Percentiles rank a stretch among this genome's conserved stretches.
These are phyloP conservation scores for Spea multiplicata DNA, from an alignment of 2,113 vertebrate species.

Conservation along the genomic window DNA sequence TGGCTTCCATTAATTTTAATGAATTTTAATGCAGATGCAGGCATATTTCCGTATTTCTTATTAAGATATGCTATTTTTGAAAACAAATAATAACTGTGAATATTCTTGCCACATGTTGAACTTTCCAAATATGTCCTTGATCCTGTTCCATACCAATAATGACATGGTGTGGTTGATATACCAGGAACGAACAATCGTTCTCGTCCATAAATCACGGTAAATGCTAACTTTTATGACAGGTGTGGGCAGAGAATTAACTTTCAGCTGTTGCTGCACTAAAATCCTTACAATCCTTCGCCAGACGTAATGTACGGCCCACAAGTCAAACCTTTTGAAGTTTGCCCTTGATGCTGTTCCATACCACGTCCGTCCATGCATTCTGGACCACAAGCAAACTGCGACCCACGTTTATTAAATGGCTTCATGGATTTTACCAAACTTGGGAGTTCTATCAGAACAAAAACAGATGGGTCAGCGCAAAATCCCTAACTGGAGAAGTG, in stretches of 20 bases:
- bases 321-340: too few relatives aligned
- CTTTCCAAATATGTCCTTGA: slow-evolving; percentile 21
- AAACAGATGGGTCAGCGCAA: too few relatives aligned
- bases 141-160: slow-evolving; percentile 30
- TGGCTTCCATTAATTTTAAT: slow-evolving; percentile 21
- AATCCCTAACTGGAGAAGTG: too few relatives aligned
- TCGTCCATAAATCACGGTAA: background rate
- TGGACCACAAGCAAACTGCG: too few relatives aligned
- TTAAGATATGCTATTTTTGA: slow-evolving; percentile 16
- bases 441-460: too few relatives aligned
- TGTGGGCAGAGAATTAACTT: background rate
- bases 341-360: too few relatives aligned
- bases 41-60: background rate
- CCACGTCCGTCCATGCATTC: too few relatives aligned
- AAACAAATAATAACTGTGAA: slow-evolving; percentile 12
- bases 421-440: too few relatives aligned
- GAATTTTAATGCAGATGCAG: slow-evolving; percentile 22
- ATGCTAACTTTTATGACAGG: background rate
- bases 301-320: too few relatives aligned
- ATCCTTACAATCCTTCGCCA: too few relatives aligned
- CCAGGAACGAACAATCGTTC: background rate
- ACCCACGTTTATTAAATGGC: too few relatives aligned
- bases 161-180: slow-evolving; percentile 26
- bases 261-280: too few relatives aligned
- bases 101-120: slow-evolving; percentile 24